phyloP scores from a whole-genome alignment of 2,113 vertebrate species.

The Gulo gulo region DNA sequence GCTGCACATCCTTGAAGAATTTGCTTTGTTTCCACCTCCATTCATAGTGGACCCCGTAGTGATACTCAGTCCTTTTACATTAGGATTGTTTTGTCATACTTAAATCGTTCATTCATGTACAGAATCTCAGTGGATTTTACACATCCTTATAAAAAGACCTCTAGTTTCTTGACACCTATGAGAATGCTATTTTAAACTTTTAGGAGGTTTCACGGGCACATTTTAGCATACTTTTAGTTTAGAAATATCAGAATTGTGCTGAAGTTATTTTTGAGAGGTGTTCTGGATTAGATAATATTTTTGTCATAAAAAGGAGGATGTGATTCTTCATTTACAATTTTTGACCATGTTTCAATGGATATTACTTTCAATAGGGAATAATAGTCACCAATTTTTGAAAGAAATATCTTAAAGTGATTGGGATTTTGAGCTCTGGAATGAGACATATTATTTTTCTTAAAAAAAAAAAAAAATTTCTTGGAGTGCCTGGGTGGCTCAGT shows the following conservation, averaged over 20 bases:
- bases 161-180: background rate
- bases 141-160: background rate
- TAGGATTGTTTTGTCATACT: background rate
- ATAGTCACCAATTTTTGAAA: background rate
- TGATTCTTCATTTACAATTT: background rate
- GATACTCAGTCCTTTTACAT: background rate
- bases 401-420: background rate
- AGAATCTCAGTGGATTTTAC: background rate
- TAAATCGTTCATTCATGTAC: background rate
- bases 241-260: background rate
- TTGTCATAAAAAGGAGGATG: background rate
- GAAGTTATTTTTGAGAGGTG: background rate
- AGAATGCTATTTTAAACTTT: background rate
- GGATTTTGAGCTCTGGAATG: background rate
- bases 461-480: background rate
- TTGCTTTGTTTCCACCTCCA: background rate
- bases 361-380: background rate
- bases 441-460: background rate
- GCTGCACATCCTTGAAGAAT: background rate
- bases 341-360: background rate
- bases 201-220: background rate
- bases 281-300: background rate
- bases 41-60: background rate
- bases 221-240: background rate
- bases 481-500: background rate